Evolutionary conservation across 1,140 invertebrate genomes (phyloP).

Genomic region (Druon quercuslanigerum): DNA sequence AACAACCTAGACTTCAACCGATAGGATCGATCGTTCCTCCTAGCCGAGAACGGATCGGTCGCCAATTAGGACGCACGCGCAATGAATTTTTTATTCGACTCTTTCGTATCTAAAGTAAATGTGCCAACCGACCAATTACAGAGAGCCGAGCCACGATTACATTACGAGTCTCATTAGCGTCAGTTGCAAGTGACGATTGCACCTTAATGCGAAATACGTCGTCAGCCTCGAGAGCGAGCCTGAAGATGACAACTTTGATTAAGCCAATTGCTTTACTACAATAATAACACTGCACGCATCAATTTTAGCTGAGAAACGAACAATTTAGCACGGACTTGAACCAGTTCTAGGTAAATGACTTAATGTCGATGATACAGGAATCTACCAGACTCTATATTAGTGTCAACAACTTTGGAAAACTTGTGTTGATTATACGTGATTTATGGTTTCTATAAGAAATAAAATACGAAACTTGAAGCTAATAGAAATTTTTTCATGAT

Average conservation of each 20-base stretch:
- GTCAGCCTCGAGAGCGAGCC: too few relatives aligned
- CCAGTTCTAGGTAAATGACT: too few relatives aligned
- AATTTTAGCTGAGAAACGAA: too few relatives aligned
- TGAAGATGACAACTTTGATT: constrained; percentile 10
- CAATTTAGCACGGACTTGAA: too few relatives aligned
- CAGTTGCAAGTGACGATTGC: constrained; percentile 22
- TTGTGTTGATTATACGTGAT: too few relatives aligned
- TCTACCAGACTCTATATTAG: too few relatives aligned
- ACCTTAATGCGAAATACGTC: neutral
- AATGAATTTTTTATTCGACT: constrained; percentile 6
- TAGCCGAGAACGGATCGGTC: constrained; percentile 23
- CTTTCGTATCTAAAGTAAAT: neutral
- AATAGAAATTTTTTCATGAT: too few relatives aligned
- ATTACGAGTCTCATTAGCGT: constrained; percentile 23
- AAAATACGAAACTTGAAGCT: too few relatives aligned
- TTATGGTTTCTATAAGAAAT: too few relatives aligned
- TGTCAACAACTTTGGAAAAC: too few relatives aligned
- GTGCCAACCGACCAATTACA: too few relatives aligned
- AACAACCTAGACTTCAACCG: neutral
- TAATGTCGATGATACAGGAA: too few relatives aligned
- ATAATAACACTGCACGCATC: neutral
- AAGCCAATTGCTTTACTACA: neutral
- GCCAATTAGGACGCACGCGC: constrained; percentile 29
- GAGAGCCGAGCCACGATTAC: neutral
- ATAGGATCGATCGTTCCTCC: constrained; percentile 12